A percentile compares a stretch with the other conserved stretches of the same genome.
phyloP scores from a whole-genome alignment of 2,113 vertebrate species.

The Seriola dumerili region DNA sequence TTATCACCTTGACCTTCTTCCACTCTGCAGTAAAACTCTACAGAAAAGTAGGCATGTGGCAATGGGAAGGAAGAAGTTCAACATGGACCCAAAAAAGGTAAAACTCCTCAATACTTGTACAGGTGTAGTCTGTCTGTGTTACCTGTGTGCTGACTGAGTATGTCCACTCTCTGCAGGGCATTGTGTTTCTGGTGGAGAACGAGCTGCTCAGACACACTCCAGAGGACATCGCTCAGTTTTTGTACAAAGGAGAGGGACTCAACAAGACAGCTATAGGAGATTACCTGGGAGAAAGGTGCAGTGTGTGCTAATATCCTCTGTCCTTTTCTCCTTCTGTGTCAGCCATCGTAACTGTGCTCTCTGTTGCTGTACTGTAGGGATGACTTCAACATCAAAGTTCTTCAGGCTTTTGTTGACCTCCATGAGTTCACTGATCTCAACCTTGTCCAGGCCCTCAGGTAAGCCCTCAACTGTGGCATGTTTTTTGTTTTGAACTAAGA shows the following conservation, averaged over 20 bases:
- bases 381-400: slow-evolving; percentile 92
- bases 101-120: background rate
- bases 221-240: slow-evolving; percentile 92
- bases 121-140: background rate
- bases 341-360: slow-evolving; percentile 9
- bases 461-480: slow-evolving; percentile 19
- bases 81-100: slow-evolving; percentile 95
- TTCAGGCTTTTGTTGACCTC: slow-evolving; percentile 93
- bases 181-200: slow-evolving; percentile 92
- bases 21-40: slow-evolving; percentile 89
- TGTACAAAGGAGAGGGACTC: slow-evolving; percentile 95
- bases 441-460: slow-evolving; percentile 94
- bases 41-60: slow-evolving; percentile 93
- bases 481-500: background rate
- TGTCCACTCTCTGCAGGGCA: slow-evolving; percentile 82
- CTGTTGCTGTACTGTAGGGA: slow-evolving; percentile 81
- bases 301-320: background rate
- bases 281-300: slow-evolving; percentile 92
- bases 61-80: slow-evolving; percentile 92
- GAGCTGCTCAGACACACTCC: slow-evolving; percentile 90
- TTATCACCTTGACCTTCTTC: slow-evolving; percentile 20
- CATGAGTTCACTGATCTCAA: slow-evolving; percentile 96
- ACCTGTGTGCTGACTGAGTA: background rate
- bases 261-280: slow-evolving; percentile 96
- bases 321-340: background rate